Evolutionary conservation across 92 coral and sea anemone genomes (phyloP).

Genomic region (Phenganax subtilis): DNA sequence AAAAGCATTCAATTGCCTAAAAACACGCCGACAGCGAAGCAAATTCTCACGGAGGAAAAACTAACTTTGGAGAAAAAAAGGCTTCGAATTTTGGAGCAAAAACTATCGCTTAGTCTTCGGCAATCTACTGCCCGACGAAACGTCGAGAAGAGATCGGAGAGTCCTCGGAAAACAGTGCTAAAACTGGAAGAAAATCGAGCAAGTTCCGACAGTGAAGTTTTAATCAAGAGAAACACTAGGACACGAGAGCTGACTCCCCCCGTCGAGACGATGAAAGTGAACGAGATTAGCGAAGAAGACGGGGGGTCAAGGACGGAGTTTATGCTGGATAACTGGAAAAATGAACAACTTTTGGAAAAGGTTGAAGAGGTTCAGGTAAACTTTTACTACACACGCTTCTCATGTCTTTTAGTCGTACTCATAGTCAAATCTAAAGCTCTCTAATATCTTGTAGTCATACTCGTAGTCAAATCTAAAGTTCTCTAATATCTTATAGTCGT

Average conservation of each 20-base stretch:
- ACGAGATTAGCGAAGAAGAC: not conserved
- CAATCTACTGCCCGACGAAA: conserved; percentile 34
- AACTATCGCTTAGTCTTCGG: conserved; percentile 68
- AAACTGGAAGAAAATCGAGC: conserved; percentile 4
- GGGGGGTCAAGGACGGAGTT: conserved; percentile 7
- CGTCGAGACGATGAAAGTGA: not conserved
- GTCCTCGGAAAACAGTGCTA: not conserved
- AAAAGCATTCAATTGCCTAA: conserved; percentile 44
- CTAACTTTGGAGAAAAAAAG: conserved; percentile 80
- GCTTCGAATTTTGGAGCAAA: conserved; percentile 70
- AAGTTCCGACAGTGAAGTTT: conserved; percentile 25
- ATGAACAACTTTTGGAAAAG: conserved; percentile 52
- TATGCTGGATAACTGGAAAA: conserved; percentile 17
- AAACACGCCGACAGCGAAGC: conserved; percentile 47
- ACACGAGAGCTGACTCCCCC: conserved; percentile 22
- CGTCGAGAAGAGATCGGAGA: not conserved
- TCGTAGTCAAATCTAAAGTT: too few relatives aligned
- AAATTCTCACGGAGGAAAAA: conserved; percentile 56
- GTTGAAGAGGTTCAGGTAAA: conserved; percentile 64
- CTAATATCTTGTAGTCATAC: too few relatives aligned
- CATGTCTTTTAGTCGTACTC: too few relatives aligned
- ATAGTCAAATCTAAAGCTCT: too few relatives aligned
- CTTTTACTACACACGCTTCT: not conserved
- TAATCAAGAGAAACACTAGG: not conserved
- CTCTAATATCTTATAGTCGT: too few relatives aligned